These are phyloP conservation scores for Xerus rutilus DNA, from an alignment of 2,797 vertebrate species.

Conservation along the genomic window DNA sequence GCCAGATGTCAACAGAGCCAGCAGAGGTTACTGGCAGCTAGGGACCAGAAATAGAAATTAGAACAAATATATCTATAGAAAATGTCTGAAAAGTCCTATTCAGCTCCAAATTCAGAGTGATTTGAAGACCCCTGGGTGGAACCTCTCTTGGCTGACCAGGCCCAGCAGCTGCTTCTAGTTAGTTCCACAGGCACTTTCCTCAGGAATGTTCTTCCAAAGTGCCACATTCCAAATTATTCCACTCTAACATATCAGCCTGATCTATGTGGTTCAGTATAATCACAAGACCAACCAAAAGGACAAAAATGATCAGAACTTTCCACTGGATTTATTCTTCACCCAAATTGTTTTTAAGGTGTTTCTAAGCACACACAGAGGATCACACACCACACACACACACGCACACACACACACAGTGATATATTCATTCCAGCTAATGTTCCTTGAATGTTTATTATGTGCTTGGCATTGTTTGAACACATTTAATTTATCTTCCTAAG, in stretches of 20 bases:
- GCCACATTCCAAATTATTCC: slow-evolving; percentile 13
- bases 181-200: background rate
- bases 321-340: background rate
- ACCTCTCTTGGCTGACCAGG: background rate
- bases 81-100: slow-evolving; percentile 62
- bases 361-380: background rate
- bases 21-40: slow-evolving; percentile 32
- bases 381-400: background rate
- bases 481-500: background rate
- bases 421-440: background rate
- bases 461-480: background rate
- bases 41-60: slow-evolving; percentile 76
- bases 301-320: background rate
- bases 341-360: background rate
- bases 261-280: background rate
- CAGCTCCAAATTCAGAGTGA: background rate
- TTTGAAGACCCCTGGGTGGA: background rate
- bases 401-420: background rate
- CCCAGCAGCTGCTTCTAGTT: background rate
- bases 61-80: slow-evolving; percentile 47
- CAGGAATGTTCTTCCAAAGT: background rate
- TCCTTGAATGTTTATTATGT: background rate
- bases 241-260: slow-evolving; percentile 11
- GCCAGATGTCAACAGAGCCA: slow-evolving; percentile 10
- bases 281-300: background rate